phyloP scores from a whole-genome alignment of 2,113 vertebrate genomes.

The Chionomys nivalis region DNA sequence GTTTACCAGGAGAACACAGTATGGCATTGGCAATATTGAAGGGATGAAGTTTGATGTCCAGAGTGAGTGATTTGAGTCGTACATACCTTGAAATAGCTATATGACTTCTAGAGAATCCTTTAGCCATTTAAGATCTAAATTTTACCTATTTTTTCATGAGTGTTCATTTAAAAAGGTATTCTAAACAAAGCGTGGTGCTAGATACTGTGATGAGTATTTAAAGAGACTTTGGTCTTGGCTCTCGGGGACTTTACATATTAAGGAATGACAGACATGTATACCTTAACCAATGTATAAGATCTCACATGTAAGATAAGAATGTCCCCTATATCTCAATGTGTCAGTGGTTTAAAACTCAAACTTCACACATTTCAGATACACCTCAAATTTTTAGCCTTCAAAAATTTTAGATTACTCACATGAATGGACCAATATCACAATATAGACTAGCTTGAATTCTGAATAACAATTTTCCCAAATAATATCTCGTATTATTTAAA shows the following conservation, averaged over 20 bases:
- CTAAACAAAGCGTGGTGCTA: background rate
- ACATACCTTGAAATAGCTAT: background rate
- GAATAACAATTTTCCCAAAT: background rate
- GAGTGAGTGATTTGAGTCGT: background rate
- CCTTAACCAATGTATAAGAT: background rate
- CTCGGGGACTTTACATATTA: conserved; percentile 33
- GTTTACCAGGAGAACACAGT: background rate
- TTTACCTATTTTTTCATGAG: conserved; percentile 4
- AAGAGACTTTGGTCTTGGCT: background rate
- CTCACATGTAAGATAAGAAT: background rate
- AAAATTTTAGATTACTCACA: background rate
- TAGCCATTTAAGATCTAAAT: background rate
- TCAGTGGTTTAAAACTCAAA: conserved; percentile 26
- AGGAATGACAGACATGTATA: conserved; percentile 15
- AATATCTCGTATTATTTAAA: background rate
- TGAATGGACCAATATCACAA: background rate
- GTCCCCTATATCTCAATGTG: background rate
- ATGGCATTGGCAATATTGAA: background rate
- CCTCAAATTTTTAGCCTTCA: background rate
- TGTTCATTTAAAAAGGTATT: background rate
- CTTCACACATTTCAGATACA: background rate
- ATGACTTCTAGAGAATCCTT: conserved; percentile 1
- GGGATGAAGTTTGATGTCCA: background rate
- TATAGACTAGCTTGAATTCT: background rate
- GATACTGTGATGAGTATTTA: background rate